Conservation (phyloP, 30 jellyfish, hydroid and myxozoan species). For the Aurelia aurita region DNA sequence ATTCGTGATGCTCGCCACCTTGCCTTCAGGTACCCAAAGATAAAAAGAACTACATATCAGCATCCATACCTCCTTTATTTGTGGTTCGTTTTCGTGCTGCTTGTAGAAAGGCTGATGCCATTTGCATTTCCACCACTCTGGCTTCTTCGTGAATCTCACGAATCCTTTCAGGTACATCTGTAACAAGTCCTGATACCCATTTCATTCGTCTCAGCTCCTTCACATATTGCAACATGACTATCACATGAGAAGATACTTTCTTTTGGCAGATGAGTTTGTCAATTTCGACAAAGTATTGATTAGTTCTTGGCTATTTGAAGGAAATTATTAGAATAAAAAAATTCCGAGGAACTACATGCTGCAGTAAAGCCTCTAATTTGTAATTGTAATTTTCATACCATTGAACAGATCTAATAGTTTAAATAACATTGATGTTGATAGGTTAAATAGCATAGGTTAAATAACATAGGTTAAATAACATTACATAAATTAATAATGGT, state of each 20-base stretch:
- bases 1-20: too few relatives aligned
- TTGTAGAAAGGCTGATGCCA: constrained; percentile 73
- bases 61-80: constrained; percentile 24
- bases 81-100: constrained; percentile 66
- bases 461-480: too few relatives aligned
- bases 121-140: constrained; percentile 62
- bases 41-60: too few relatives aligned
- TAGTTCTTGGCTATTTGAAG: constrained; percentile 72
- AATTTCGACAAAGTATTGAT: constrained; percentile 81
- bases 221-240: constrained; percentile 81
- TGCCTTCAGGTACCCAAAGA: too few relatives aligned
- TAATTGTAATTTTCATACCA: too few relatives aligned
- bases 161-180: constrained; percentile 84
- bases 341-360: too few relatives aligned
- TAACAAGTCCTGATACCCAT: constrained; percentile 91
- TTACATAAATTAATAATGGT: too few relatives aligned
- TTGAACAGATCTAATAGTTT: too few relatives aligned
- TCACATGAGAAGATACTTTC: constrained; percentile 83
- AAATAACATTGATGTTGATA: too few relatives aligned
- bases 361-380: too few relatives aligned
- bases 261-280: constrained; percentile 65
- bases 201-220: constrained; percentile 70
- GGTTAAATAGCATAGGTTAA: too few relatives aligned
- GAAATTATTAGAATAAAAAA: too few relatives aligned
- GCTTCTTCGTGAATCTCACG: constrained; percentile 90